Evolutionary conservation across 2,888 invertebrate species (phyloP).

Genomic region (Tetragonisca angustula): DNA sequence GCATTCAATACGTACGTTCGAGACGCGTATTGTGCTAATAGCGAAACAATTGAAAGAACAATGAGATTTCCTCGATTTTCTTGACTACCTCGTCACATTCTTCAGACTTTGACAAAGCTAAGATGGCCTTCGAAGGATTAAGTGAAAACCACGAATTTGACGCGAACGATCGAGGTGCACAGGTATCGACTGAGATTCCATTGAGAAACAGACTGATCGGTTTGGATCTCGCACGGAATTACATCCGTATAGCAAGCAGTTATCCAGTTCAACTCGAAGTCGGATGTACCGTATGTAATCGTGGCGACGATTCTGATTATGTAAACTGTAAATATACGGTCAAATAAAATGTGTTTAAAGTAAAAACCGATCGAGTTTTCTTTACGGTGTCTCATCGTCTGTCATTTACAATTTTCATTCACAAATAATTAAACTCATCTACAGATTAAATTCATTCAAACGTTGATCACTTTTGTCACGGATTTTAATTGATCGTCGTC

Average conservation of each 20-base stretch:
- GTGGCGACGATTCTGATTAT: slow-evolving; percentile 56
- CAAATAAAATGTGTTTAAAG: slow-evolving; percentile 71
- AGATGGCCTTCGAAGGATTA: slow-evolving; percentile 17
- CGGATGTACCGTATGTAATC: slow-evolving; percentile 65
- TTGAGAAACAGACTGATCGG: slow-evolving; percentile 32
- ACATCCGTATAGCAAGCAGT: slow-evolving; percentile 46
- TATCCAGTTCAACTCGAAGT: slow-evolving; percentile 51
- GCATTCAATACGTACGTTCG: slow-evolving; percentile 1
- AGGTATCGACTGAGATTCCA: slow-evolving; percentile 10
- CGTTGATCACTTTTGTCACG: too few relatives aligned
- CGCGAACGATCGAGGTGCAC: slow-evolving; percentile 22
- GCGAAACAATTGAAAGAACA: slow-evolving; percentile 22
- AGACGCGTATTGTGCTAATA: slow-evolving; percentile 11
- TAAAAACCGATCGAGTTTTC: background rate
- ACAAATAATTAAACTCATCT: background rate
- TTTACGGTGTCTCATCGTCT: too few relatives aligned
- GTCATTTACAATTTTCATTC: background rate
- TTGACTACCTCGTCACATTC: slow-evolving; percentile 49
- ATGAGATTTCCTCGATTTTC: slow-evolving; percentile 21
- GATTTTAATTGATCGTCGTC: background rate
- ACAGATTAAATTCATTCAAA: background rate
- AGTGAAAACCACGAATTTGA: background rate
- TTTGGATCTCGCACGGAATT: slow-evolving; percentile 43
- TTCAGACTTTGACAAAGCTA: background rate
- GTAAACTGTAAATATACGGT: slow-evolving; percentile 71